Evolutionary conservation across 2,113 vertebrate species (phyloP), one percentile per base, ranked within the genome.

Genomic region (Craseonycteris thonglongyai): DNA sequence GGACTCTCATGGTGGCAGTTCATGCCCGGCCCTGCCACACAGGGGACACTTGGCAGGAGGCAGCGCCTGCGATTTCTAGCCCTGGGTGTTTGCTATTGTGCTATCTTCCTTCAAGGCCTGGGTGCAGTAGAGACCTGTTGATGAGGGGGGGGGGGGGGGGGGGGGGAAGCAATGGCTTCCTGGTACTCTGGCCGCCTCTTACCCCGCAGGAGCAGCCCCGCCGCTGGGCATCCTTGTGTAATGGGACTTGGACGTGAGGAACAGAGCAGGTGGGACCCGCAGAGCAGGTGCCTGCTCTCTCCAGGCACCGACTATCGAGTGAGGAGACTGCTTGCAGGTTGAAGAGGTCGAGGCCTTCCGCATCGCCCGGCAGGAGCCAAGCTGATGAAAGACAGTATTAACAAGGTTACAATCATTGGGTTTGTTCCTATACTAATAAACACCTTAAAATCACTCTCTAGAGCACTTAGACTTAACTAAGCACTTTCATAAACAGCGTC

Each of bases 391-490:
- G 66, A n/a, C 24, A 24, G 0, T 35, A 38, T 78, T 51, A 75
- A 51, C 58, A 88, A 91, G 61, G 68, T 89, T 54, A 63, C 30
- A 45, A 18, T 61, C n/a, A n/a, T 75, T 42, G 0, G 42, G 71
- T 13, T 42, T 81, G 68, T 75, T 65, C 45, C 63, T 61, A 18
- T 33, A 63, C 35, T 63, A 82, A 96, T 91, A 74, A 93, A 83
- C 56, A 83, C 90, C 81, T 93, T 79, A 35, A 90, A 94, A 89
- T 80, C 28, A 65, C 84, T 92, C 87, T 75, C 58, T 42, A 71
- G 35, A 93, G 66, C 47, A 65, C 78, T 86, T 91, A 35, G 59
- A 86, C 84, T 83, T 90, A 74, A 81, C 69, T 56, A 69, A 85
- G 78, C 26, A 40, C 58, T 83, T 94, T 59, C 24, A 47, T 56